Evolutionary conservation across 1,140 invertebrate species (phyloP), one percentile per base, ranked within the genome.

Genomic region (Samia ricini): DNA sequence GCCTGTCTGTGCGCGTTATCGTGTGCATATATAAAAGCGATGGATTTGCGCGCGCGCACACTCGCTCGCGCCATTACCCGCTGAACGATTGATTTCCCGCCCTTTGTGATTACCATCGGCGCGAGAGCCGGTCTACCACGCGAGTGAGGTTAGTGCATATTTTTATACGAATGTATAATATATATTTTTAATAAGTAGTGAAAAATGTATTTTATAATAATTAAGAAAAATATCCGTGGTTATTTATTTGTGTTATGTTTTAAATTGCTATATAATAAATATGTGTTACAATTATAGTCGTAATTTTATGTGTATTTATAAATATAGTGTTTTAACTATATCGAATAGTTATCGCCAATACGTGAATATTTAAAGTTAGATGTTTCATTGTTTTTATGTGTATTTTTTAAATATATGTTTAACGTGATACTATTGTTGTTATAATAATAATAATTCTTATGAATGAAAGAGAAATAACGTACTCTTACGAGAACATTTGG

Each of bases 131-230:
- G 5, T 55, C 52, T 55, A 57, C 56, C 63, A 68, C 81, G 81
- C 82, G 82, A 73, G 83, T 80, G 79, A 83, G 83, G 78, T 81
- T 81, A 83, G 83, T 84, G 77, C 58, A 76, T 80, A 81, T 80
- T 79, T n/a, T n/a, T n/a, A n/a, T n/a, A n/a, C n/a, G n/a, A n/a
- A n/a, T n/a, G n/a, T n/a, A n/a, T 76, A 79, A 63, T 75, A 72
- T 71, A 72, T 71, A 72, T 63, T 61, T 65, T 65, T 55, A 57
- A 42, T 57, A 18, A 54, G 52, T 63, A 8, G 33, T 42, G 33
- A 42, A 5, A 42, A 15, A 42, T 42, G 61, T 55, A 63, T 21
- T 21, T 33, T 36, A 58, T 15, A 15, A 58, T 26, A 54, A 29
- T 8, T 7, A 50, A 21, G 15, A 4, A 51, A 58, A 49, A 56